Evolutionary conservation across 2,888 invertebrate genomes (phyloP), one percentile per base, ranked within the genome.

Genomic region (Rhyacophila evoluta): DNA sequence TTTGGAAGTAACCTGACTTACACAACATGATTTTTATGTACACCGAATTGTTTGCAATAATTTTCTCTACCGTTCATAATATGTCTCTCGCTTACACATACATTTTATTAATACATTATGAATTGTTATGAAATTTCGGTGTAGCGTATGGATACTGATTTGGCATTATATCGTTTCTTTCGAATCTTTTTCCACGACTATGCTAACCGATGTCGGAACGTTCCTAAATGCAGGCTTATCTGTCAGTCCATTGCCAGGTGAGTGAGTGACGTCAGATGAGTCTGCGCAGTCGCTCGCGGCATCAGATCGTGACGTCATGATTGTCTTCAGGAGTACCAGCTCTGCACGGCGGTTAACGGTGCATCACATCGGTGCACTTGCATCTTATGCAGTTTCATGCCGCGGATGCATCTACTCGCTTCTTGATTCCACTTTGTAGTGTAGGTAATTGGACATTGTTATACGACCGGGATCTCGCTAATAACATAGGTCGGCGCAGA

Each of bases 221-320:
- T 10, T 19, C 55, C 55, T 19, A 19, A 55, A 55, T 15, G 12
- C 55, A 55, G 55, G 1, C 8, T 55, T 10, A 19, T 19, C 25
- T 55, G 55, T 55, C 55, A 55, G 55, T 25, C 25, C 19, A 1
- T 19, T 10, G 25, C 55, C 55, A 55, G 55, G 55, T 55, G 55
- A 55, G 55, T 55, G 55, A 55, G 15, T 55, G 55, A 55, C 55
- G 55, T 55, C 55, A 55, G 25, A 55, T 15, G 55, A 55, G 55
- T 19, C 15, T 55, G 55, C 55, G 55, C 55, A 55, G 55, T 55
- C 25, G 55, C 55, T 19, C 55, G 55, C 55, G 55, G 55, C 55
- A 25, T 19, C 55, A 55, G 15, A 19, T 55, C 55, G 55, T 55
- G 55, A 55, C 55, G 55, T 19, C 55, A 19, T 55, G 55, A 55